Percentiles rank a stretch among this genome's conserved stretches.
Conservation (phyloP, 2,888 invertebrate genomes). For the Luffia ferchaultella region DNA sequence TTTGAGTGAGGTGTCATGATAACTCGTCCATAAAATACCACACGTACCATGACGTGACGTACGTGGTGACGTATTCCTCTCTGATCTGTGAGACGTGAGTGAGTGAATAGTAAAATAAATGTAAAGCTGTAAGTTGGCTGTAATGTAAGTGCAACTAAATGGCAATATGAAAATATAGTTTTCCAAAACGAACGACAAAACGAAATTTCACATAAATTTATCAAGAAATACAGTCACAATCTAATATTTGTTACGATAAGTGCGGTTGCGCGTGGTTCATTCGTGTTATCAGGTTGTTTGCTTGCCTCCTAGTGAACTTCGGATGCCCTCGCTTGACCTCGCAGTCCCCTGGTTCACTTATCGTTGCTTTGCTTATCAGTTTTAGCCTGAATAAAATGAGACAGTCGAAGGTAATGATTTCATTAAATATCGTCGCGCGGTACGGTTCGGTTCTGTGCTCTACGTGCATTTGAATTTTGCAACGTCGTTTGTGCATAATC, state of each 20-base stretch:
- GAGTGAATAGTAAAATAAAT: too few relatives aligned
- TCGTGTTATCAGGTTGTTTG: constrained; percentile 60
- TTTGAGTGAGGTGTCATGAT: too few relatives aligned
- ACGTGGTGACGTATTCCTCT: too few relatives aligned
- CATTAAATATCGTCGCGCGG: constrained; percentile 38
- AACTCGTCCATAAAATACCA: too few relatives aligned
- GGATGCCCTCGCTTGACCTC: constrained; percentile 61
- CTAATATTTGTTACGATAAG: constrained; percentile 24
- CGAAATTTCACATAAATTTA: too few relatives aligned
- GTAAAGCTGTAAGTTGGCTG: too few relatives aligned
- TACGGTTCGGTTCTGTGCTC: constrained; percentile 21
- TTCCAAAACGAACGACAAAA: too few relatives aligned
- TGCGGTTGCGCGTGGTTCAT: constrained; percentile 41
- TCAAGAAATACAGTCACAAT: background rate
- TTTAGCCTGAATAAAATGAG: constrained; percentile 55
- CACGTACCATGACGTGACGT: too few relatives aligned
- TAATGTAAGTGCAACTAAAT: too few relatives aligned
- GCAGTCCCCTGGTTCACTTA: constrained; percentile 49
- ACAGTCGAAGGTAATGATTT: constrained; percentile 44
- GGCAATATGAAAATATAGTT: too few relatives aligned
- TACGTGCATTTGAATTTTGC: background rate
- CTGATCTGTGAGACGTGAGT: too few relatives aligned
- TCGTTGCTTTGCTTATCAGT: too few relatives aligned
- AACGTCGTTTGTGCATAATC: background rate
- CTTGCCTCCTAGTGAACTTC: constrained; percentile 49